Evolutionary conservation across 2,113 vertebrate species (phyloP).

Genomic region (Athene noctua): DNA sequence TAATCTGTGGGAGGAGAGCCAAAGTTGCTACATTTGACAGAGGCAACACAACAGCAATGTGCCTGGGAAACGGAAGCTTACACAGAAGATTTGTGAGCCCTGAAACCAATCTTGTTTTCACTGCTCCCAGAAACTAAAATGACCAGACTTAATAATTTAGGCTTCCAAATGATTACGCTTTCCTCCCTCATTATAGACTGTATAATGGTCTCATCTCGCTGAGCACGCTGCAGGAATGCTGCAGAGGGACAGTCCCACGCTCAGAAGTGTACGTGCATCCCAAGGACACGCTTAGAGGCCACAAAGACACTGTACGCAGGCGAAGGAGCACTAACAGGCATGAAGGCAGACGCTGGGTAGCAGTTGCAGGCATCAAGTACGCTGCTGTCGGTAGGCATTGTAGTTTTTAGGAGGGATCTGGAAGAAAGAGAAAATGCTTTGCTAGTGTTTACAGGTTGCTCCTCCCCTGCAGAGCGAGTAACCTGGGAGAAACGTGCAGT

Average conservation of each 20-base stretch:
- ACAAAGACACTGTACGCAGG: neutral
- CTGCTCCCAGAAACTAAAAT: neutral
- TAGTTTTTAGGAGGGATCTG: neutral
- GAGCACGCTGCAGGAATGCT: neutral
- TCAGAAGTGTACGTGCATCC: neutral
- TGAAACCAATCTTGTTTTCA: neutral
- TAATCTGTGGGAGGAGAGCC: slow-evolving; percentile 49
- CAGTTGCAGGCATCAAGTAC: neutral
- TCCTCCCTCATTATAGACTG: neutral
- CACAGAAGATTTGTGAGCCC: neutral
- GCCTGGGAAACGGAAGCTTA: neutral
- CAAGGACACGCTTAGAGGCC: neutral
- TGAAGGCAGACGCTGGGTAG: neutral
- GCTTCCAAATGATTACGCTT: neutral
- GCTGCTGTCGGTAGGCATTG: neutral
- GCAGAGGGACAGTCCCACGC: neutral
- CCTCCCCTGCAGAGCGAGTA: neutral
- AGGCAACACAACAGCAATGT: neutral
- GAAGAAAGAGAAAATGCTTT: neutral
- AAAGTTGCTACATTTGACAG: slow-evolving; percentile 7
- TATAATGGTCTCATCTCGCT: neutral
- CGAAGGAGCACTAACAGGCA: neutral
- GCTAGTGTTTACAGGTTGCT: neutral
- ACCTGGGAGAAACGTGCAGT: fast-evolving
- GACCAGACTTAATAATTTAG: neutral